Evolutionary conservation across 2,888 invertebrate genomes (phyloP), one percentile per base, ranked within the genome.

Genomic region (Meliscaeva auricollis): DNA sequence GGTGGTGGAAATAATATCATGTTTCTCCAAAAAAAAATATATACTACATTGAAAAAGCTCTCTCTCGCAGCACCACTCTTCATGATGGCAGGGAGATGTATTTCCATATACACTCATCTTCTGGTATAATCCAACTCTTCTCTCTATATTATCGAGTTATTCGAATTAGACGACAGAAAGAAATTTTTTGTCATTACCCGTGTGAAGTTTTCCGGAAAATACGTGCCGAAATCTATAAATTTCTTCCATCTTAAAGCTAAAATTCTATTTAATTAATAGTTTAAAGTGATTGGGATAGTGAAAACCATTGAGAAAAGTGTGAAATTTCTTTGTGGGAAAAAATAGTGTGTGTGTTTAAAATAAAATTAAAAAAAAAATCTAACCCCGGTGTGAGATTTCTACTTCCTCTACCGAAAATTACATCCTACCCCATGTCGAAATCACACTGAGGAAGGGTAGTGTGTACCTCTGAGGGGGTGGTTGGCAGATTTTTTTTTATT

Each of bases 81-180:
- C 30, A 50, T 60, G 54, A 35, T n/a, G n/a, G 70, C 26, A 62
- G 73, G 73, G 48, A 68, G 26, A 38, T 9, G 9, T 38, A 9
- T 38, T 72, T 68, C 38, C 68, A 81, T 85, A 73, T 81, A n/a
- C n/a, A n/a, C n/a, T n/a, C n/a, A n/a, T n/a, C n/a, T n/a, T n/a
- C n/a, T 77, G 73, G 17, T 54, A 26, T 54, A 73, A 64, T 46
- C 70, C 22, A 73, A 77, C 62, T 81, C 56, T 73, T 69, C 81
- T 58, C 81, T 72, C 81, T 76, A 81, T 73, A 85, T 85, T 85
- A 85, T 85, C 81, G 81, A 85, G 81, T 85, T 85, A 77, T 85
- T 81, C 81, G 81, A 81, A 81, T 69, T 77, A 76, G 72, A 70
- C 41, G 56, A 74, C 68, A 44, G 73, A 85, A 76, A 76, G 81